Conservation (phyloP, 2,888 invertebrate species). For the Agonopterix arenella region DNA sequence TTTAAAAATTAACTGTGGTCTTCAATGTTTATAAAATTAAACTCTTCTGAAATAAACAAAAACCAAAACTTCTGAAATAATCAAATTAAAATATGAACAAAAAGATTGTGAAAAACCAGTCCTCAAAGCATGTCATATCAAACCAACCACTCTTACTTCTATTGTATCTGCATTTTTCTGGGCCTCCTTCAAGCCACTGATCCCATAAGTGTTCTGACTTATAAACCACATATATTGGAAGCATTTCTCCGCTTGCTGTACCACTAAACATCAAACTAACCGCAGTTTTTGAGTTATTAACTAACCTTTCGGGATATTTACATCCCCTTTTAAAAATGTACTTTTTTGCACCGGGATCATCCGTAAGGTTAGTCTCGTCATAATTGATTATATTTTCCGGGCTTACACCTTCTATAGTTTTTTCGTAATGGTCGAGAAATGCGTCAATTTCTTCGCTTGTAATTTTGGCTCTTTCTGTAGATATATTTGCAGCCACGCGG, state of each 20-base stretch:
- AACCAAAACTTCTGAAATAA: too few relatives aligned
- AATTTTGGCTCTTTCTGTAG: constrained; percentile 7
- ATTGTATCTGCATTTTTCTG: constrained; percentile 32
- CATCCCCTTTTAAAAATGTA: constrained; percentile 21
- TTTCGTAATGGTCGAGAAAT: constrained; percentile 1
- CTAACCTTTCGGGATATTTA: constrained; percentile 34
- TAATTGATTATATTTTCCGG: constrained; percentile 5
- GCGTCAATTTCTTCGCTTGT: constrained; percentile 1
- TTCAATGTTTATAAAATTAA: too few relatives aligned
- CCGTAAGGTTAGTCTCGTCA: constrained; percentile 12
- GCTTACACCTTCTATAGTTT: neutral
- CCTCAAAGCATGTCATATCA: constrained; percentile 25
- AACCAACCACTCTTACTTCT: constrained; percentile 36
- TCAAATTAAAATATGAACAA: too few relatives aligned
- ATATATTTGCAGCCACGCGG: too few relatives aligned
- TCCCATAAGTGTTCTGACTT: constrained; percentile 36
- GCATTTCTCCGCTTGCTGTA: constrained; percentile 20
- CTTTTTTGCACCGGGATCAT: constrained; percentile 17
- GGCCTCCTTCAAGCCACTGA: constrained; percentile 39
- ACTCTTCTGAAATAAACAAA: too few relatives aligned
- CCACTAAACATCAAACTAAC: constrained; percentile 37
- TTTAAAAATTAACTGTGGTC: too few relatives aligned
- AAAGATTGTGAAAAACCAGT: constrained; percentile 24
- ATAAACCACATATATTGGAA: constrained; percentile 41
- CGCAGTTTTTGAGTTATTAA: constrained; percentile 28